Evolutionary conservation across 2,113 vertebrate species (phyloP).

Genomic region (Sylvietta virens): DNA sequence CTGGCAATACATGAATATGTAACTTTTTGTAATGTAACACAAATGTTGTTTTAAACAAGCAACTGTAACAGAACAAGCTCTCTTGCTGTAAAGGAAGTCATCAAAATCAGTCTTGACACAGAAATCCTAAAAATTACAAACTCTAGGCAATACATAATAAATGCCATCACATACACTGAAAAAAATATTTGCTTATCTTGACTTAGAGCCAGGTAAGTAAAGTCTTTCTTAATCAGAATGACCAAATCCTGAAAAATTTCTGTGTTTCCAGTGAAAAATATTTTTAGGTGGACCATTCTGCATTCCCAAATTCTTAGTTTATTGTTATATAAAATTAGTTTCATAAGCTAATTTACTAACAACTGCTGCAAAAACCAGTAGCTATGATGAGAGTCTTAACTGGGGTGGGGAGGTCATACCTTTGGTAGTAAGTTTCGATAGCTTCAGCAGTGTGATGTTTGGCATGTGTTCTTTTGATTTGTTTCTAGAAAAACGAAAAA

Average conservation of each 20-base stretch:
- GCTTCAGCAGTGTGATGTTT: slow-evolving; percentile 86
- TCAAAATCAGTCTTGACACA: background rate
- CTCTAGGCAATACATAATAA: background rate
- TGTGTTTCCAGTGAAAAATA: background rate
- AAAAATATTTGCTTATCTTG: background rate
- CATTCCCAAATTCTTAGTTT: background rate
- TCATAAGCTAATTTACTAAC: slow-evolving; percentile 29
- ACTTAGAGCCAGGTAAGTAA: background rate
- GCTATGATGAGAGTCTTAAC: slow-evolving; percentile 61
- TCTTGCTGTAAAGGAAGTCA: background rate
- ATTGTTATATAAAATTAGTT: background rate
- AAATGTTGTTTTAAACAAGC: background rate
- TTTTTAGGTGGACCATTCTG: background rate
- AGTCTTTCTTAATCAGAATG: background rate
- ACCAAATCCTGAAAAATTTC: background rate
- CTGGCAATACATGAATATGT: background rate
- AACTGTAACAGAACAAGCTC: background rate
- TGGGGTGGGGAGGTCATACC: slow-evolving; percentile 71
- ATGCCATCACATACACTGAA: background rate
- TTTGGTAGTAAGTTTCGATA: slow-evolving; percentile 86
- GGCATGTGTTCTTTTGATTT: slow-evolving; percentile 88
- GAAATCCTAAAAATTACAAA: background rate
- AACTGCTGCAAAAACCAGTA: slow-evolving; percentile 35
- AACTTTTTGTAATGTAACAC: background rate
- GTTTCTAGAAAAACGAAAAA: slow-evolving; percentile 79